phyloP scores from a whole-genome alignment of 2,113 vertebrate genomes.

The Pelodiscus sinensis region DNA sequence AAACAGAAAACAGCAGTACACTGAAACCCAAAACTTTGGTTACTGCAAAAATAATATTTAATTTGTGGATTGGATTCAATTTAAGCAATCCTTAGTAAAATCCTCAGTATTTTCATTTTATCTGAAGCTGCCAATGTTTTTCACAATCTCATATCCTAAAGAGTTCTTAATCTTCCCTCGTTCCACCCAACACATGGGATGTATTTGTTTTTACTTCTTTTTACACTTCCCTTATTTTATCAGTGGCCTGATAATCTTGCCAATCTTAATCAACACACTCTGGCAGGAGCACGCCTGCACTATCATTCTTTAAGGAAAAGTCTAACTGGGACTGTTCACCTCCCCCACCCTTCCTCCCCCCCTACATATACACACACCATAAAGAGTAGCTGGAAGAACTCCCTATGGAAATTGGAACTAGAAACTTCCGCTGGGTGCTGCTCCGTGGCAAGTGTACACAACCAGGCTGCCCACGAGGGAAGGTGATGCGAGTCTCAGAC shows the following conservation, averaged over 20 bases:
- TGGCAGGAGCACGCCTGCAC: neutral
- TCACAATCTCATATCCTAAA: neutral
- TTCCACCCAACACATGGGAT: neutral
- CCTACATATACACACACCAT: neutral
- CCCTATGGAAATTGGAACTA: neutral
- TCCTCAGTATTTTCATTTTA: accelerated
- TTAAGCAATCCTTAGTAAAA: neutral
- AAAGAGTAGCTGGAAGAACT: neutral
- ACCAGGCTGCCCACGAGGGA: neutral
- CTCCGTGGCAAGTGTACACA: neutral
- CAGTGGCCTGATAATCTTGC: neutral
- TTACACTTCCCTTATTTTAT: neutral
- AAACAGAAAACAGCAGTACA: neutral
- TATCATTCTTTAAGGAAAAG: neutral
- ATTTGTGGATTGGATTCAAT: neutral
- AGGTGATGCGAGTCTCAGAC: neutral
- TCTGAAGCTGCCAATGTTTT: neutral
- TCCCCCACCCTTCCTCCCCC: too few relatives aligned
- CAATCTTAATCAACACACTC: neutral
- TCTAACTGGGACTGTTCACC: neutral
- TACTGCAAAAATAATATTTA: neutral
- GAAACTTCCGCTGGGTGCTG: neutral
- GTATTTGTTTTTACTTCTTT: neutral
- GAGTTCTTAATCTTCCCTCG: neutral
- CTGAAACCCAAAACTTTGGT: neutral